Conservation (phyloP, 2,113 vertebrate genomes). For the Neotoma lepida region DNA sequence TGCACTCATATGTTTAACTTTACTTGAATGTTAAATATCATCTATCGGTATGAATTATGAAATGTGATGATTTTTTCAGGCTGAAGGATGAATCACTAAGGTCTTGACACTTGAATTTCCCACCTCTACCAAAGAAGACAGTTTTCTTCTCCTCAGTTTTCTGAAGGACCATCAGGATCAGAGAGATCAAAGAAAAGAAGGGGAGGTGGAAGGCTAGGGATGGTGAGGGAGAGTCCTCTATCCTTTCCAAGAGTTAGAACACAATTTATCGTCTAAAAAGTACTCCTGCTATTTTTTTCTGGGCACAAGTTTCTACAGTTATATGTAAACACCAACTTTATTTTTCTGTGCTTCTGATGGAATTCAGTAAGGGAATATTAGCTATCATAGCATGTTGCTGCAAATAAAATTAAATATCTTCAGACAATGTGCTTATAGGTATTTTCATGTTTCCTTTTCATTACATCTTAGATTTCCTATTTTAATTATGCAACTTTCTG, state of each 20-base stretch:
- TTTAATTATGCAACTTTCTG: not conserved
- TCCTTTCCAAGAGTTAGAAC: not conserved
- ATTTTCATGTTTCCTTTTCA: not conserved
- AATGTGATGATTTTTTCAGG: not conserved
- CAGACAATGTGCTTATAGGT: not conserved
- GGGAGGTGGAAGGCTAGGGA: not conserved
- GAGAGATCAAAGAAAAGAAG: not conserved
- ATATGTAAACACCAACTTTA: not conserved
- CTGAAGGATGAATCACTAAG: not conserved
- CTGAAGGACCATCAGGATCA: not conserved
- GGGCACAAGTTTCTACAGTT: not conserved
- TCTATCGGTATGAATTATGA: not conserved
- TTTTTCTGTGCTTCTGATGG: slow-evolving; percentile 19
- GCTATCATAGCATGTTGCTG: not conserved
- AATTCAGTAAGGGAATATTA: slow-evolving; percentile 16
- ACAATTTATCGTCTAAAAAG: not conserved
- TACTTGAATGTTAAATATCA: not conserved
- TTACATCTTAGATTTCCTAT: not conserved
- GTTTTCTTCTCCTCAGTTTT: not conserved
- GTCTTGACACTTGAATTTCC: not conserved
- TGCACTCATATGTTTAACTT: not conserved
- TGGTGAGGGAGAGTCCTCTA: not conserved
- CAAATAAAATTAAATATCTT: slow-evolving; percentile 15
- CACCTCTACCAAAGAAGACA: not conserved
- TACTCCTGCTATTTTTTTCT: not conserved